These are phyloP conservation scores for Plagodis dolabraria DNA, from an alignment of 2,888 invertebrate genomes.

Conservation along the genomic window DNA sequence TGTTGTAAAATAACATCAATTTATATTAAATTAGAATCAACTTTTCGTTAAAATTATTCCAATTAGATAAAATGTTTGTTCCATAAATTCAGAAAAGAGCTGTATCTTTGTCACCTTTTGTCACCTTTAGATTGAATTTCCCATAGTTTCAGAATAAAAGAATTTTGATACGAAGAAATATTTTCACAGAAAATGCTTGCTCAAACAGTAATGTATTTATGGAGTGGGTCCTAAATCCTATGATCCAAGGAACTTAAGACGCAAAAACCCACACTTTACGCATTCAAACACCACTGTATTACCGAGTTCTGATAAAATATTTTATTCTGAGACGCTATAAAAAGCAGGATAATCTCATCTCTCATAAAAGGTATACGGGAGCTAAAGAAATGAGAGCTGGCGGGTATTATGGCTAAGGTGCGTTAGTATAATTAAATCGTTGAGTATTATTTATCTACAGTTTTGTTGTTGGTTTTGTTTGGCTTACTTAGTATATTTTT, in stretches of 20 bases:
- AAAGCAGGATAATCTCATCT: conserved; percentile 48
- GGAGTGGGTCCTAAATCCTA: conserved; percentile 31
- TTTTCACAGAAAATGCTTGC: conserved; percentile 25
- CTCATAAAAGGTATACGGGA: conserved; percentile 44
- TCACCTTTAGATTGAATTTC: too few relatives aligned
- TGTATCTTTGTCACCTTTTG: too few relatives aligned
- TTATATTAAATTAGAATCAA: background rate
- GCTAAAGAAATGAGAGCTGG: conserved; percentile 5
- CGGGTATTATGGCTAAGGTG: conserved; percentile 8
- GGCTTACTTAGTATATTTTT: too few relatives aligned
- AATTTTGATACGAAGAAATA: conserved; percentile 2
- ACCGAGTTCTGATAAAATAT: conserved; percentile 33
- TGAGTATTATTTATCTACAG: too few relatives aligned
- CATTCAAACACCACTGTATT: conserved; percentile 33
- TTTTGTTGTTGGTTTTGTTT: too few relatives aligned
- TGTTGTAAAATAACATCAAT: conserved; percentile 7
- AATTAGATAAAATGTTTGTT: background rate
- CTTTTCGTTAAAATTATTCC: background rate
- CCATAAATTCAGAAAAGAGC: background rate
- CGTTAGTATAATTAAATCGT: conserved; percentile 1
- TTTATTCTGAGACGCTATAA: conserved; percentile 40
- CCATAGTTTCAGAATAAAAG: too few relatives aligned
- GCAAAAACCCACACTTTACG: conserved; percentile 38
- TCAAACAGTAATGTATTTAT: conserved; percentile 25
- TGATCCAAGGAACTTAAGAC: conserved; percentile 35